Conservation (phyloP, 2,113 vertebrate genomes). For the Epinephelus moara region DNA sequence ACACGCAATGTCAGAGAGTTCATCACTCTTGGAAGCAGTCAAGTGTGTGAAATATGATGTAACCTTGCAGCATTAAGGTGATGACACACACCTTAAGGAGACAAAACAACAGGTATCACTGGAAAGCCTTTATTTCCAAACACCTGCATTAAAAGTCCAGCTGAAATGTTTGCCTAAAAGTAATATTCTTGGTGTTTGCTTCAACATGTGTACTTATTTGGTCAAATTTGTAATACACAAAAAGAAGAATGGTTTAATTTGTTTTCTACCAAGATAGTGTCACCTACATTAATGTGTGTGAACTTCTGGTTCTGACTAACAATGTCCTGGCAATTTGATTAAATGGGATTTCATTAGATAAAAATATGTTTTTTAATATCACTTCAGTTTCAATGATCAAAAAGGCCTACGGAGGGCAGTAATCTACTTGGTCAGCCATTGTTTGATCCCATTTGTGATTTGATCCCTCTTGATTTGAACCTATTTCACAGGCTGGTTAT, state of each 20-base stretch:
- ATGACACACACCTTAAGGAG: neutral
- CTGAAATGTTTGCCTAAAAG: neutral
- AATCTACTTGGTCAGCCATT: no score
- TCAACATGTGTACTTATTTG: neutral
- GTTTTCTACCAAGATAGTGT: neutral
- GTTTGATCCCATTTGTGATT: no score
- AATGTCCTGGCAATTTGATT: no score
- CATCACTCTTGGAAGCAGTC: neutral
- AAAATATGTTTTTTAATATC: no score
- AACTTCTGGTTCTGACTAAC: neutral
- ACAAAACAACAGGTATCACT: neutral
- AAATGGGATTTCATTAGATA: no score
- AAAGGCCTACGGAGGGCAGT: no score
- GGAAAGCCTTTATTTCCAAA: neutral
- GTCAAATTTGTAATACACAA: neutral
- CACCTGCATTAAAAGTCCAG: neutral
- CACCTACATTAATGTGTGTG: neutral
- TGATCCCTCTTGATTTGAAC: no score
- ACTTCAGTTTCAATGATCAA: no score
- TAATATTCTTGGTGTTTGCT: neutral
- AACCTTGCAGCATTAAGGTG: neutral
- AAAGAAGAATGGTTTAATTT: neutral
- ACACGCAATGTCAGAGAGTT: neutral
- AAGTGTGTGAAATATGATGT: neutral
- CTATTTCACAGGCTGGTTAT: neutral